Conservation (phyloP, 2,888 invertebrate genomes). For the Boloria euphrosyne region DNA sequence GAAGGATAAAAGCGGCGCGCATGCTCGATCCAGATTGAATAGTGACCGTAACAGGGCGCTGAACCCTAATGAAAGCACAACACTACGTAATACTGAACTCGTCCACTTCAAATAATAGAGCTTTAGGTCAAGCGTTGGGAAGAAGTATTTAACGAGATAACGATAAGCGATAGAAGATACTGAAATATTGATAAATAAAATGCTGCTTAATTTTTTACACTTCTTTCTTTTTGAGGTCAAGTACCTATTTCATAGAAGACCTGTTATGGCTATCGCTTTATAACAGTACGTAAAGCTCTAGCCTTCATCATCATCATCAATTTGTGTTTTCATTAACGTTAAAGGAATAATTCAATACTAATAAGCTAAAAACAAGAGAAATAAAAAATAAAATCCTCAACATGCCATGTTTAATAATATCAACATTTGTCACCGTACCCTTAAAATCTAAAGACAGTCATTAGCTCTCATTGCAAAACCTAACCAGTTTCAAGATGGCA, state of each 20-base stretch:
- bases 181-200: too few species aligned
- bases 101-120: slow-evolving; percentile 33
- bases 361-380: too few species aligned
- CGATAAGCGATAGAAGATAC: too few species aligned
- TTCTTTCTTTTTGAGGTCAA: too few species aligned
- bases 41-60: slow-evolving; percentile 49
- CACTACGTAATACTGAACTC: slow-evolving; percentile 43
- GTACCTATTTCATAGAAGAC: too few species aligned
- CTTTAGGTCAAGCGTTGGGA: slow-evolving; percentile 32
- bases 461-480: slow-evolving; percentile 21
- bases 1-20: slow-evolving; percentile 52
- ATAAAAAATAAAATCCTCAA: neutral
- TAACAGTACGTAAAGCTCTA: too few species aligned
- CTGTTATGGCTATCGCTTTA: too few species aligned
- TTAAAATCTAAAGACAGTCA: slow-evolving; percentile 9
- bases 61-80: slow-evolving; percentile 48
- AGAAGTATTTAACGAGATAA: slow-evolving; percentile 16
- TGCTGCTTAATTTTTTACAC: too few species aligned
- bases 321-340: too few species aligned
- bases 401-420: slow-evolving; percentile 9
- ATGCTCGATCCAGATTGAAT: slow-evolving; percentile 51
- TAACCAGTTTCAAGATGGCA: slow-evolving; percentile 31
- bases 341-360: too few species aligned
- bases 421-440: neutral
- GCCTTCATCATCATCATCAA: too few species aligned